Evolutionary conservation across 2,797 vertebrate species (phyloP).

Genomic region (Cottoperca gobio): DNA sequence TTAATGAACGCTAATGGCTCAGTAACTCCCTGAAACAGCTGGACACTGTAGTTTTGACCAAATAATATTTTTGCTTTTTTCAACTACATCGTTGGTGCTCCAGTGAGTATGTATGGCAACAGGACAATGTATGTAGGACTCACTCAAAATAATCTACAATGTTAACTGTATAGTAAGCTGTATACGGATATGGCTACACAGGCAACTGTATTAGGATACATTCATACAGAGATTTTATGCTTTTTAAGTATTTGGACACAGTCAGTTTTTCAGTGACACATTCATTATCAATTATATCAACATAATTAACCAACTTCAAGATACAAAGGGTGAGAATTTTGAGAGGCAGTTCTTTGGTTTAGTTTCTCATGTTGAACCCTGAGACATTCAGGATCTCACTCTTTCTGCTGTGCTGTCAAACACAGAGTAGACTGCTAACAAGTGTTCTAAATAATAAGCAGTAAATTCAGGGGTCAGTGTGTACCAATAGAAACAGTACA

Average conservation of each 20-base stretch:
- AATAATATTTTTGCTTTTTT: constrained; percentile 17
- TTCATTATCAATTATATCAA: background rate
- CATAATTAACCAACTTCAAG: background rate
- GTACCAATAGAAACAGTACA: background rate
- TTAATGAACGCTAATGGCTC: background rate
- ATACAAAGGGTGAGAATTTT: background rate
- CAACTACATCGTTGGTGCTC: constrained; percentile 1
- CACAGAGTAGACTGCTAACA: background rate
- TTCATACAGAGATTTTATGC: background rate
- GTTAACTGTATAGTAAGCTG: background rate
- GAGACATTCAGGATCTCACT: background rate
- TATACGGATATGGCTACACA: background rate
- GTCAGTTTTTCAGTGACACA: background rate
- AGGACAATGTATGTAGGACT: constrained; percentile 3
- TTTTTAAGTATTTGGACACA: background rate
- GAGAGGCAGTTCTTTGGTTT: background rate
- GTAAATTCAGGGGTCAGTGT: background rate
- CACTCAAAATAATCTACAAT: constrained; percentile 14
- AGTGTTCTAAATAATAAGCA: background rate
- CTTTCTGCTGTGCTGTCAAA: background rate
- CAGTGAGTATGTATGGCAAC: constrained; percentile 19
- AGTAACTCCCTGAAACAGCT: too few species aligned
- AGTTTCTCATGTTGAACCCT: background rate
- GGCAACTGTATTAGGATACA: background rate
- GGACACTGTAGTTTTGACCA: background rate